phyloP scores from a whole-genome alignment of 2,888 invertebrate genomes.

The Drosophila conformis region DNA sequence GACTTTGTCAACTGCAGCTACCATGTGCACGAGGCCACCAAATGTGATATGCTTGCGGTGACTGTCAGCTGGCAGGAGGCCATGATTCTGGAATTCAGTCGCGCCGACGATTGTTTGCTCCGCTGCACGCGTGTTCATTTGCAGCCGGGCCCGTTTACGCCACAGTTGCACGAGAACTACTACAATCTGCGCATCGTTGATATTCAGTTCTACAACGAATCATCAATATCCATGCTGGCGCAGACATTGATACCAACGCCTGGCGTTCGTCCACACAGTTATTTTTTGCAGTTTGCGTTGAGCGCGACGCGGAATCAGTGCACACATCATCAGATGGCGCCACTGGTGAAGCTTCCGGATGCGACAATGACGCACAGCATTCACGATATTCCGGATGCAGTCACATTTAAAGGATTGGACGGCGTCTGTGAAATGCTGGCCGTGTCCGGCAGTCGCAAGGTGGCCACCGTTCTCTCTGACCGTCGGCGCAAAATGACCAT shows the following conservation, averaged over 20 bases:
- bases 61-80: conserved; percentile 80
- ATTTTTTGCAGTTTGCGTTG: conserved; percentile 85
- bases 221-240: conserved; percentile 89
- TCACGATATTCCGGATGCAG: conserved; percentile 86
- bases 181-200: conserved; percentile 87
- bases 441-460: conserved; percentile 92
- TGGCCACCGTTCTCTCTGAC: conserved; percentile 93
- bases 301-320: conserved; percentile 84
- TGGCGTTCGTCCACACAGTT: conserved; percentile 85
- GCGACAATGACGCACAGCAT: conserved; percentile 85
- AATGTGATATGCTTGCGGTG: conserved; percentile 77
- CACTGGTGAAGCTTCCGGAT: conserved; percentile 74
- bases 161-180: conserved; percentile 70
- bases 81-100: conserved; percentile 81
- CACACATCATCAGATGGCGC: conserved; percentile 79
- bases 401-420: conserved; percentile 87
- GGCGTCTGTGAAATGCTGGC: conserved; percentile 90
- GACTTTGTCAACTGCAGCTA: conserved; percentile 76
- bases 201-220: conserved; percentile 90
- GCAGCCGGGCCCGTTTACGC: conserved; percentile 84
- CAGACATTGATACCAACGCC: conserved; percentile 86
- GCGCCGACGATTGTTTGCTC: conserved; percentile 81
- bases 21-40: conserved; percentile 72
- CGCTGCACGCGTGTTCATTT: conserved; percentile 87
- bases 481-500: conserved; percentile 92